phyloP scores from a whole-genome alignment of 2,888 invertebrate species.

The Petrolisthes manimaculis region DNA sequence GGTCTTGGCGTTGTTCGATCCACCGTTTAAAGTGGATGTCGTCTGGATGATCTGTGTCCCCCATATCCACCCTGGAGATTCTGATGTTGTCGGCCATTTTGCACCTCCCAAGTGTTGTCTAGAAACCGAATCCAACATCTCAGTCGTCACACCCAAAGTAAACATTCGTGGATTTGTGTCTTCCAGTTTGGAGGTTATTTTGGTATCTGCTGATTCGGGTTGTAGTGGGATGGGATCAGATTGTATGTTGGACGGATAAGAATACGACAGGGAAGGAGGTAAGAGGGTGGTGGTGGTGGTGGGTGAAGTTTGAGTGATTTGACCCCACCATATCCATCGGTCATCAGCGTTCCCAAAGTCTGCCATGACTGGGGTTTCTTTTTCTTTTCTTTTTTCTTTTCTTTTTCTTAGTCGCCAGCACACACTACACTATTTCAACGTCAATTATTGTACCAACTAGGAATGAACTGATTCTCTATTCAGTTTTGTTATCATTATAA shows the following conservation, averaged over 20 bases:
- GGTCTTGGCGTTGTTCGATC: not conserved
- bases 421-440: not conserved
- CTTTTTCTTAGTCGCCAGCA: too few relatives aligned
- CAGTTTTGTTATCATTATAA: not conserved
- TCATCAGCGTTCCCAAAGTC: slow-evolving; percentile 16
- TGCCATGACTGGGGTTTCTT: not conserved
- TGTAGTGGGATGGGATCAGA: not conserved
- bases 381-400: too few relatives aligned
- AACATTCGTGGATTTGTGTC: too few relatives aligned
- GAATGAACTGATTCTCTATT: not conserved
- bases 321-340: slow-evolving; percentile 23
- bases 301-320: not conserved
- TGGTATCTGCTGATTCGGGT: not conserved
- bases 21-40: not conserved
- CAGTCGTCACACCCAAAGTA: not conserved
- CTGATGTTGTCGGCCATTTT: not conserved
- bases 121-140: not conserved
- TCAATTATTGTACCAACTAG: not conserved
- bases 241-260: not conserved
- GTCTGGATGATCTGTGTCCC: not conserved
- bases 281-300: not conserved
- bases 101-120: not conserved
- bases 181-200: not conserved
- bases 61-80: slow-evolving; percentile 5
- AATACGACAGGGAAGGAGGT: not conserved